Percentiles rank a stretch among this genome's conserved stretches.
These are phyloP conservation scores for Ennomos quercinarius DNA, from an alignment of 2,888 invertebrate species.

Conservation along the genomic window DNA sequence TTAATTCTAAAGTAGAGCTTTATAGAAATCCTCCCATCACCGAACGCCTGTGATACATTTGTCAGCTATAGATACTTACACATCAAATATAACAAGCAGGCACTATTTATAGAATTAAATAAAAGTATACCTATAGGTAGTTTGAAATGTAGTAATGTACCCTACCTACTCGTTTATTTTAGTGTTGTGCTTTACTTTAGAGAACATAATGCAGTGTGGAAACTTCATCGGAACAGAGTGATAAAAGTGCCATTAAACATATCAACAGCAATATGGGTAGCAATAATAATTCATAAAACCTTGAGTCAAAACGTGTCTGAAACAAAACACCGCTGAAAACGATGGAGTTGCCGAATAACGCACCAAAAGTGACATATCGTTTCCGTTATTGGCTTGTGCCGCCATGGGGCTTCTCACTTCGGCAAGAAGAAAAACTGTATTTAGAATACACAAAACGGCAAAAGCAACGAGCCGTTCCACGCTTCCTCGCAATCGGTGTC, in stretches of 20 bases:
- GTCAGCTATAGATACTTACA: too few species aligned
- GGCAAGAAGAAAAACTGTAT: conserved; percentile 73
- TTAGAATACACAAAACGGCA: conserved; percentile 72
- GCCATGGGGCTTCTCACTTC: conserved; percentile 71
- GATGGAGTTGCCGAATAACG: conserved; percentile 43
- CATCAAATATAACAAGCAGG: too few species aligned
- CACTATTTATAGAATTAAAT: background rate
- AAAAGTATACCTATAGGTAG: too few species aligned
- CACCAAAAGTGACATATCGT: conserved; percentile 52
- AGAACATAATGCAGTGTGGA: conserved; percentile 1
- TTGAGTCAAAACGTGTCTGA: conserved; percentile 18
- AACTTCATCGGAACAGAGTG: conserved; percentile 16
- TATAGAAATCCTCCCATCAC: too few species aligned
- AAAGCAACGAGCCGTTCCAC: conserved; percentile 71
- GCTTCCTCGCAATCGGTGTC: conserved; percentile 66
- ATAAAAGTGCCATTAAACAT: conserved; percentile 30
- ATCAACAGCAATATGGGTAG: conserved; percentile 27
- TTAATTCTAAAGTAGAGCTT: too few species aligned
- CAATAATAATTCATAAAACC: conserved; percentile 5
- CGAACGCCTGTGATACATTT: too few species aligned
- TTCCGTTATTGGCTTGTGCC: conserved; percentile 64
- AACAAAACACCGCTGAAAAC: conserved; percentile 25
- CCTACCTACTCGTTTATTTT: background rate
- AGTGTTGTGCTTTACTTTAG: background rate
- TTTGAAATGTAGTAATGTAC: background rate